These are phyloP conservation scores for Achatina immaculata DNA, from an alignment of 1,140 invertebrate genomes.

Conservation along the genomic window DNA sequence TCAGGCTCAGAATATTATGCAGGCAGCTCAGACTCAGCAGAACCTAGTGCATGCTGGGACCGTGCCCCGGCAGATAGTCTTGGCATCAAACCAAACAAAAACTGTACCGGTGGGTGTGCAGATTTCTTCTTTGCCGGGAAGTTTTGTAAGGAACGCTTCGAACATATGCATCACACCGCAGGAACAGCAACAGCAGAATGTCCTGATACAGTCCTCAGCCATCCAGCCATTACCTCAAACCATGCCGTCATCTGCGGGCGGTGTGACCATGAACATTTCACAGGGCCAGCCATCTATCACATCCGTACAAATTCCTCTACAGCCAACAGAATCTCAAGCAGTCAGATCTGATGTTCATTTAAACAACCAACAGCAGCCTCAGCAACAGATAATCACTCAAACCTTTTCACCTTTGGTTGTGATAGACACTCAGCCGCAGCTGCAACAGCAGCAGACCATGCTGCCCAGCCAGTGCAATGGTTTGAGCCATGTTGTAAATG, in stretches of 20 bases:
- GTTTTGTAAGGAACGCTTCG: conserved; percentile 17
- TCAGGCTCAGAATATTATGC: conserved; percentile 23
- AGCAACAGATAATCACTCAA: conserved; percentile 23
- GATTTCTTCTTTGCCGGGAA: conserved; percentile 21
- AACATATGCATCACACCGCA: conserved; percentile 19
- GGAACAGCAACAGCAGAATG: conserved; percentile 22
- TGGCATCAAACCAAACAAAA: neutral
- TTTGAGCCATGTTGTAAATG: conserved; percentile 35
- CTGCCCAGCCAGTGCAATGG: conserved; percentile 41
- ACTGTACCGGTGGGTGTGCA: conserved; percentile 29
- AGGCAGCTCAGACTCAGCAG: conserved; percentile 24
- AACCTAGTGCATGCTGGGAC: conserved; percentile 14
- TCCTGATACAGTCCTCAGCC: conserved; percentile 20
- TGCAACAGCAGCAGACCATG: neutral
- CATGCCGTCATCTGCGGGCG: neutral
- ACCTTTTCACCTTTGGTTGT: conserved; percentile 16
- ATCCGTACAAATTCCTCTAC: conserved; percentile 13
- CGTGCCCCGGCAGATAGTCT: conserved; percentile 28
- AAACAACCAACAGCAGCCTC: conserved; percentile 27
- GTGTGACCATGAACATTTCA: conserved; percentile 23
- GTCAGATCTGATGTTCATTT: conserved; percentile 26
- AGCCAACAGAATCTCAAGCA: conserved; percentile 25
- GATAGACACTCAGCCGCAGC: neutral
- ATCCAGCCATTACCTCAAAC: conserved; percentile 5
- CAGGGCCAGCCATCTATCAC: conserved; percentile 1